phyloP scores from a whole-genome alignment of 2,797 vertebrate genomes.

The Neosilurus mollespiculum region DNA sequence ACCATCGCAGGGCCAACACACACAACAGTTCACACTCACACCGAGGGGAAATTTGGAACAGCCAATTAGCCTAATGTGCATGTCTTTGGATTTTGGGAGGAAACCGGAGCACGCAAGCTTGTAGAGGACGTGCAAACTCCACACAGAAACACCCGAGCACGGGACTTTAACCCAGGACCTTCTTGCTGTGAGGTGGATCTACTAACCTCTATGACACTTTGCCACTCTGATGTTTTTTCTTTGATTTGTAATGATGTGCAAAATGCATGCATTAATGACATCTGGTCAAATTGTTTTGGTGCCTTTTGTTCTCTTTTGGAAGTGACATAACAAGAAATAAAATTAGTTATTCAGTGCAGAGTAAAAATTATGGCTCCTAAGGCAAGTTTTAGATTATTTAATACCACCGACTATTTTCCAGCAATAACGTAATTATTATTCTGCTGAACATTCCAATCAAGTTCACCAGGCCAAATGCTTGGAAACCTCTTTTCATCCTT shows the following conservation, averaged over 20 bases:
- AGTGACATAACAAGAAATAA: no score
- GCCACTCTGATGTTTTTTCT: background rate
- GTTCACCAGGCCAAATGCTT: conserved; percentile 29
- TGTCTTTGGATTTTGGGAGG: no score
- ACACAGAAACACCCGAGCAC: no score
- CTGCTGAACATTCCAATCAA: conserved; percentile 37
- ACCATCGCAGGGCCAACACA: no score
- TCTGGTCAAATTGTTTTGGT: background rate
- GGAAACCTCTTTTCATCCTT: conserved; percentile 48
- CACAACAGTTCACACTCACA: no score
- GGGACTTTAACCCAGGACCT: no score
- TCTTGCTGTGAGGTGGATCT: no score
- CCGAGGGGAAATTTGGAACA: no score
- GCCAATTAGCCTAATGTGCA: no score
- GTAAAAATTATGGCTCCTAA: background rate
- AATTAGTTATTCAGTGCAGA: background rate
- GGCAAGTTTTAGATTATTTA: background rate
- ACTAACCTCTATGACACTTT: no score
- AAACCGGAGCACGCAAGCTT: no score
- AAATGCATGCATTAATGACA: background rate
- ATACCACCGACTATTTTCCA: conserved; percentile 28
- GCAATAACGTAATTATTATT: conserved; percentile 36
- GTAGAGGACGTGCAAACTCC: no score
- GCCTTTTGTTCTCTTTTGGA: background rate
- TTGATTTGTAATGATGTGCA: background rate